Conservation (phyloP, 2,888 invertebrate species). For the Clunio marinus region DNA sequence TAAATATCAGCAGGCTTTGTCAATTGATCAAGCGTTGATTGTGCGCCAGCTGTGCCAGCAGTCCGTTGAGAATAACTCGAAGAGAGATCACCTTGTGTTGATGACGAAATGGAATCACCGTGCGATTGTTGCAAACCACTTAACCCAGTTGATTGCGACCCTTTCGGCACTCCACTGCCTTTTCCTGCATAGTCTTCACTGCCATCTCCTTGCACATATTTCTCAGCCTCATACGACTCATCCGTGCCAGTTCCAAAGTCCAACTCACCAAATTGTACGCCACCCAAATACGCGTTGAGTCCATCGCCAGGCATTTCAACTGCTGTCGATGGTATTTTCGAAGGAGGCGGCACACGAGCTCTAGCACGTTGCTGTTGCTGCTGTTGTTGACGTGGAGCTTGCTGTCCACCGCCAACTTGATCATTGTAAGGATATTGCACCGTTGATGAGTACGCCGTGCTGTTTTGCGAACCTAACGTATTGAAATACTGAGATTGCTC, state of each 20-base stretch:
- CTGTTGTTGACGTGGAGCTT: conserved; percentile 35
- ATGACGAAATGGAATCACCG: conserved; percentile 42
- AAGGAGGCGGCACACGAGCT: conserved; percentile 76
- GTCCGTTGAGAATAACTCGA: conserved; percentile 47
- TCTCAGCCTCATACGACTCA: conserved; percentile 49
- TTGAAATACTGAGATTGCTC: conserved; percentile 63
- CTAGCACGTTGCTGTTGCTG: conserved; percentile 56
- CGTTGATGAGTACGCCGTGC: conserved; percentile 41
- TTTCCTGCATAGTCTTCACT: conserved; percentile 31
- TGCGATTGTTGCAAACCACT: conserved; percentile 49
- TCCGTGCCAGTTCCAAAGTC: conserved; percentile 64
- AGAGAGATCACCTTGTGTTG: conserved; percentile 45
- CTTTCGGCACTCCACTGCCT: conserved; percentile 6
- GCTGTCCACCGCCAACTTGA: conserved; percentile 49
- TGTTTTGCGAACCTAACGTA: conserved; percentile 49
- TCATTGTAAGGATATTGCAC: conserved; percentile 50
- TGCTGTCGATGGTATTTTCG: conserved; percentile 88
- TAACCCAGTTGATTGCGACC: conserved; percentile 42
- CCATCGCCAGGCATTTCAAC: conserved; percentile 96
- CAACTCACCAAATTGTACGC: conserved; percentile 90
- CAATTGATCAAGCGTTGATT: conserved; percentile 47
- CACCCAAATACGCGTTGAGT: conserved; percentile 69
- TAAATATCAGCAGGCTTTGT: conserved; percentile 49
- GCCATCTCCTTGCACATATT: conserved; percentile 46
- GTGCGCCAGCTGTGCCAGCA: conserved; percentile 43